Conservation (phyloP, 2,888 invertebrate species). For the Tetragonula carbonaria region DNA sequence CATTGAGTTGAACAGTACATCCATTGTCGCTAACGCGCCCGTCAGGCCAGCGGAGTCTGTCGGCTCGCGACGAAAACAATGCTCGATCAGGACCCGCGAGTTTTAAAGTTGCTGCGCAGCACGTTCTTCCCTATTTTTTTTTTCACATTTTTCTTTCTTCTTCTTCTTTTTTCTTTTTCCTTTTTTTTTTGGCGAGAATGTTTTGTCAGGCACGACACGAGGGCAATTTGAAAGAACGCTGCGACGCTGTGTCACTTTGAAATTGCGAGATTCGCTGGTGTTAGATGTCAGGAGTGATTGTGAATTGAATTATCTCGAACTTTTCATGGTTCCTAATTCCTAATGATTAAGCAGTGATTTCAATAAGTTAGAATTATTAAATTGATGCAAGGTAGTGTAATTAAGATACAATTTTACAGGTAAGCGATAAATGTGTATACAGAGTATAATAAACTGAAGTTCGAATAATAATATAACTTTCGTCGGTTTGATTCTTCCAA, state of each 20-base stretch:
- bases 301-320: too few relatives aligned
- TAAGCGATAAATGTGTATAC: too few relatives aligned
- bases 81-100: conserved; percentile 9
- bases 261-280: not conserved
- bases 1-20: conserved; percentile 70
- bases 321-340: too few relatives aligned
- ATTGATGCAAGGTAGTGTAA: too few relatives aligned
- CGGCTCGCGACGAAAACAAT: conserved; percentile 53
- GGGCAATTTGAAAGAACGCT: not conserved
- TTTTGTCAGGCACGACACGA: not conserved
- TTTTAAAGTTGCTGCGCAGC: conserved; percentile 20
- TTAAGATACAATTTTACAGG: too few relatives aligned
- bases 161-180: too few relatives aligned
- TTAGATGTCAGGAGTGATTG: too few relatives aligned
- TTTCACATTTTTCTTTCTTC: not conserved
- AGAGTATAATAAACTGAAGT: too few relatives aligned
- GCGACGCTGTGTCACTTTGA: not conserved
- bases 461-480: too few relatives aligned
- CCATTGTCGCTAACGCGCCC: conserved; percentile 58
- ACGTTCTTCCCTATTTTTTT: not conserved
- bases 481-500: too few relatives aligned
- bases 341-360: too few relatives aligned
- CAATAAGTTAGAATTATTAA: too few relatives aligned
- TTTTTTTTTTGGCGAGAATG: not conserved
- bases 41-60: conserved; percentile 43